Evolutionary conservation across 2,888 invertebrate genomes (phyloP).

Genomic region (Parnassius mnemosyne): DNA sequence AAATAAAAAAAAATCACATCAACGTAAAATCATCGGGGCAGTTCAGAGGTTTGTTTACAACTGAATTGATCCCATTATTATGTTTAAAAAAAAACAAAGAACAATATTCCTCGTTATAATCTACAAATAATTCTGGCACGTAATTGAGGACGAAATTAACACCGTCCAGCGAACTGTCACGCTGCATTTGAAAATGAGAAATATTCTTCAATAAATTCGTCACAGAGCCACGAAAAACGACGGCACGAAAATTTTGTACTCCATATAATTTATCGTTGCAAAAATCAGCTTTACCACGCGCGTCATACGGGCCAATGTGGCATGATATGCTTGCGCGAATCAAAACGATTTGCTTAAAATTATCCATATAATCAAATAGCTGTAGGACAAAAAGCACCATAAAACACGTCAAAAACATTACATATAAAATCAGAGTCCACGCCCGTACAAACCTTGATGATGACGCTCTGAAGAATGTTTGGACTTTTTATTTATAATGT

Average conservation of each 20-base stretch:
- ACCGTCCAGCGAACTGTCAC: slow-evolving; percentile 56
- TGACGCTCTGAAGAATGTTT: slow-evolving; percentile 4
- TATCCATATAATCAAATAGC: slow-evolving; percentile 45
- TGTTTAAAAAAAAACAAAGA: slow-evolving; percentile 10
- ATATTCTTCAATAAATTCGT: slow-evolving; percentile 57
- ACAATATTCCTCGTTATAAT: slow-evolving; percentile 38
- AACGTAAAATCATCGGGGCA: slow-evolving; percentile 28
- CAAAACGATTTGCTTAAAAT: slow-evolving; percentile 30
- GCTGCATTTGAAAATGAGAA: slow-evolving; percentile 43
- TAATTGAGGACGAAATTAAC: slow-evolving; percentile 57
- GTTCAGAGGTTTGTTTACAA: slow-evolving; percentile 4
- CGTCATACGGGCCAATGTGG: slow-evolving; percentile 37
- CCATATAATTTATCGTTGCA: slow-evolving; percentile 50
- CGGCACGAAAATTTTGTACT: slow-evolving; percentile 66
- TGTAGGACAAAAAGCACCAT: slow-evolving; percentile 65
- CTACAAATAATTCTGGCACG: slow-evolving; percentile 77
- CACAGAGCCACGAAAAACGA: slow-evolving; percentile 51
- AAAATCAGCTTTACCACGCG: slow-evolving; percentile 40
- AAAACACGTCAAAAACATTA: slow-evolving; percentile 47
- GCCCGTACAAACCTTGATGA: slow-evolving; percentile 16
- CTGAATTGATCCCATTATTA: slow-evolving; percentile 23
- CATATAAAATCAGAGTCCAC: slow-evolving; percentile 33
- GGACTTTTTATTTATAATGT: slow-evolving; percentile 1
- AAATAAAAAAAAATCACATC: slow-evolving; percentile 53
- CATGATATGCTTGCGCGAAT: slow-evolving; percentile 1